Base-by-base conservation (phyloP, 2,113 vertebrate species). In the Erythrolamprus reginae region DNA sequence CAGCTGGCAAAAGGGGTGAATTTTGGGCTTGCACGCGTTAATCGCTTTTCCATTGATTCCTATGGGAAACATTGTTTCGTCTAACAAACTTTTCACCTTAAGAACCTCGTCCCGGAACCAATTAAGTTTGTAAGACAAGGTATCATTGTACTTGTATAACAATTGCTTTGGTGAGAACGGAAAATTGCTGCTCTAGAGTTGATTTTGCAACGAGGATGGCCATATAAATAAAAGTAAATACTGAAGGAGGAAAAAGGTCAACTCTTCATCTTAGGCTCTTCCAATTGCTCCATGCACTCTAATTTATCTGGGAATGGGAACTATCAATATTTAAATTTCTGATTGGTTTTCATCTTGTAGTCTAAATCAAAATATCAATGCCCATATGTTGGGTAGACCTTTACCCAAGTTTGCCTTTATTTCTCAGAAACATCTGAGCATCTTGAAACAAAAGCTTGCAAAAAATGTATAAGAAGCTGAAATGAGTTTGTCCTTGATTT, bases 391-490 rank as follows among this genome's bases (percentile, higher is more conserved):
- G 0, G n/a, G 15, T 28, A 50, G 55, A 65, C 17, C 12, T 47
- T 89, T 70, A 50, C n/a, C 47, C 47, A 45, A 65, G 33, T 33
- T 53, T 55, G 8, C 8, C 42, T 82, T 45, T 4, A 24, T 89
- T 82, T 56, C 77, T 26, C 48, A 89, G 52, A 8, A 84, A 53
- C 7, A 53, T 50, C 28, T 24, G 50, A 83, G 24, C 1, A 55
- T 53, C 53, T 89, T 52, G 55, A 89, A 28, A 4, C 33, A 55
- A 47, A 89, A 45, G 51, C 84, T 88, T 87, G 88, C 88, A 92
- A 91, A 10, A 94, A 92, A 92, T 90, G 89, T 85, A 56, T 53
- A 1, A 82, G 42, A 91, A 91, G 77, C 90, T 90, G 28, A 86
- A 94, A 88, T 93, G 17, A 92, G 17, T 3, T 53, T 50, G 17